A percentile compares a stretch with the other conserved stretches of the same genome.
These are phyloP conservation scores for Oryzias javanicus DNA, from an alignment of 2,113 vertebrate species.

Conservation along the genomic window DNA sequence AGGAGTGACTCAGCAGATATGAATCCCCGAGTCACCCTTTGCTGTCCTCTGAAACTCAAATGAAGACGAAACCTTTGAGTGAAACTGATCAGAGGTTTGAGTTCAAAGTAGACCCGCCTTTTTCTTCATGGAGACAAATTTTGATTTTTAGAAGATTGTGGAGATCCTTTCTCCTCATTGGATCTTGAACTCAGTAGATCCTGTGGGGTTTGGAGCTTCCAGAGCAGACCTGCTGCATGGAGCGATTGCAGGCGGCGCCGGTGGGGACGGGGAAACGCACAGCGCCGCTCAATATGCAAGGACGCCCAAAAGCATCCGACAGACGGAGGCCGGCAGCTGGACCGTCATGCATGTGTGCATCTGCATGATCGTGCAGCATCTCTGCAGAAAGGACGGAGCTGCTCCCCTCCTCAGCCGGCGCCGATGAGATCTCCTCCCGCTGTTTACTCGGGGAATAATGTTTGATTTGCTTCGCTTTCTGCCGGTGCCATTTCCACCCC, in stretches of 20 bases:
- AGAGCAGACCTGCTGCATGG: conserved; percentile 1
- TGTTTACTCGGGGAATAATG: conserved; percentile 53
- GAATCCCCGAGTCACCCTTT: no score
- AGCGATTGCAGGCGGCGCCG: conserved; percentile 16
- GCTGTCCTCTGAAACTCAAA: no score
- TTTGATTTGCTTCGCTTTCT: conserved; percentile 36
- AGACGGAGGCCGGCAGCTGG: conserved; percentile 23
- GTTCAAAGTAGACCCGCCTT: no score
- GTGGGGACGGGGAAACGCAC: not conserved
- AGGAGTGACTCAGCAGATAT: no score
- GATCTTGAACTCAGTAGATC: not conserved
- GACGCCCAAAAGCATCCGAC: no score
- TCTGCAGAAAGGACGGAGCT: conserved; percentile 19
- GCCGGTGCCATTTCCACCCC: conserved; percentile 37
- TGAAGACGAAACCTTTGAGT: no score
- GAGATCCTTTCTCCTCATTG: conserved; percentile 5
- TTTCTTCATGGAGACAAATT: no score
- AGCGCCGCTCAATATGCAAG: not conserved
- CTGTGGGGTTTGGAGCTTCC: not conserved
- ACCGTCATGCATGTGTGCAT: conserved; percentile 8
- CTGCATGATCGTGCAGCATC: conserved; percentile 10
- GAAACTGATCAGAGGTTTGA: no score
- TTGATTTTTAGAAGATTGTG: no score
- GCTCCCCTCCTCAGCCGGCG: conserved; percentile 45
- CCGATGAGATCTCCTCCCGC: conserved; percentile 53